Base-by-base conservation (phyloP, 1,140 invertebrate genomes). In the Contarinia nasturtii region DNA sequence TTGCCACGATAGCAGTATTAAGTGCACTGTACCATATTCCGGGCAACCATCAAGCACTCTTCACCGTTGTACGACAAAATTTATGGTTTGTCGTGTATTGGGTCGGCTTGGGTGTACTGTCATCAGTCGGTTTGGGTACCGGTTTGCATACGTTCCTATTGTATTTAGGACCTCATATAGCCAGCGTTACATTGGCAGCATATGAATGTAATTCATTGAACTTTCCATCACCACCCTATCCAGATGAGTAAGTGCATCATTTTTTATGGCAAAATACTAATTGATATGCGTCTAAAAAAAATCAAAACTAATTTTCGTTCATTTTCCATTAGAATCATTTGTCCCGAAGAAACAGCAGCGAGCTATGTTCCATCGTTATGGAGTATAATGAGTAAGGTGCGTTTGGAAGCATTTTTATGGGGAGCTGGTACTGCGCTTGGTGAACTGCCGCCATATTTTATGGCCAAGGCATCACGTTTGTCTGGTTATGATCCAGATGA, bases 121-220 rank as follows among this genome's bases (percentile, higher is more conserved):
- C 93, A 19, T 97, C 92, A 10, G 90, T 98, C 42, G 95, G 96
- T 2, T 71, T 99, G 27, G 96, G 96, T 12, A 97, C 93, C 0
- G 96, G 95, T 7, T 74, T 98, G 20, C 96, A 99, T 64, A 99
- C 95, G 45, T 99, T 99, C 71, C 71, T 99, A 12, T 70, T 99
- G 34, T 99, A 98, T 65, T 68, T 98, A 53, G 93, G 94, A 18
- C 88, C 89, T 18, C 82, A 86, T 55, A 88, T 91, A 66, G 85
- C 85, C 33, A 74, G 83, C 47, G 95, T 99, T n/a, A 98, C 95
- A 7, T 70, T 98, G 57, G 95, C 96, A 38, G 96, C 92, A 0
- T 96, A 95, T 65, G 93, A 98, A 67, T 99, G 96, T 67, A 83
- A 86, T 17, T 79, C 81, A 14, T 69, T 97, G 0, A 80, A 97